A percentile compares a stretch with the other conserved stretches of the same genome.
phyloP scores from a whole-genome alignment of 2,888 invertebrate genomes.

The Diaperis boleti region DNA sequence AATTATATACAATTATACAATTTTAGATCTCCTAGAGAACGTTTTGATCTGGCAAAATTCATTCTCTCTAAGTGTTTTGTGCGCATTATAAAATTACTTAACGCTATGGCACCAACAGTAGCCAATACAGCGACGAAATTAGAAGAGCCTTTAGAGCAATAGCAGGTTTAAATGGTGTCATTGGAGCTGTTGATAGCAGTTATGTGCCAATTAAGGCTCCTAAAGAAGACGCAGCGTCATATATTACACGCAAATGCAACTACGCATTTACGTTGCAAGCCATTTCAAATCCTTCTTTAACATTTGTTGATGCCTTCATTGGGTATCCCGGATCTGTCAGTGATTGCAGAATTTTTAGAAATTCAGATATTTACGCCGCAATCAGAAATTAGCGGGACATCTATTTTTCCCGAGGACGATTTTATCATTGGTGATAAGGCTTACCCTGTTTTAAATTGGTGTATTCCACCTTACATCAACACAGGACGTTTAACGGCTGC shows the following conservation, averaged over 20 bases:
- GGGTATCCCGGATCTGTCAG: slow-evolving; percentile 51
- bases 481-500: slow-evolving; percentile 36
- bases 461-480: slow-evolving; percentile 45
- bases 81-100: no score
- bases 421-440: slow-evolving; percentile 51
- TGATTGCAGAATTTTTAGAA: slow-evolving; percentile 49
- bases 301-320: slow-evolving; percentile 47
- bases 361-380: slow-evolving; percentile 47
- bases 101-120: no score
- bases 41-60: no score
- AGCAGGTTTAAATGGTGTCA: slow-evolving; percentile 40
- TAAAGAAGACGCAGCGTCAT: slow-evolving; percentile 44
- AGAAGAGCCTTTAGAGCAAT: slow-evolving; percentile 36
- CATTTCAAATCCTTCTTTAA: slow-evolving; percentile 43
- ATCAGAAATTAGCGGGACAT: slow-evolving; percentile 23
- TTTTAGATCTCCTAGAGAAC: no score
- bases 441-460: slow-evolving; percentile 46
- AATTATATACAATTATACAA: no score
- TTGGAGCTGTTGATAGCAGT: slow-evolving; percentile 41
- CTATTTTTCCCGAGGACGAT: slow-evolving; percentile 36
- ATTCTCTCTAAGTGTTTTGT: no score
- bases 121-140: no score
- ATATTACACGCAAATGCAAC: slow-evolving; percentile 48
- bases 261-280: slow-evolving; percentile 50
- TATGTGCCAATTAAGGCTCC: slow-evolving; percentile 40